Evolutionary conservation across 1,140 invertebrate genomes (phyloP), one percentile per base, ranked within the genome.

Genomic region (Pseudoatta argentina): DNA sequence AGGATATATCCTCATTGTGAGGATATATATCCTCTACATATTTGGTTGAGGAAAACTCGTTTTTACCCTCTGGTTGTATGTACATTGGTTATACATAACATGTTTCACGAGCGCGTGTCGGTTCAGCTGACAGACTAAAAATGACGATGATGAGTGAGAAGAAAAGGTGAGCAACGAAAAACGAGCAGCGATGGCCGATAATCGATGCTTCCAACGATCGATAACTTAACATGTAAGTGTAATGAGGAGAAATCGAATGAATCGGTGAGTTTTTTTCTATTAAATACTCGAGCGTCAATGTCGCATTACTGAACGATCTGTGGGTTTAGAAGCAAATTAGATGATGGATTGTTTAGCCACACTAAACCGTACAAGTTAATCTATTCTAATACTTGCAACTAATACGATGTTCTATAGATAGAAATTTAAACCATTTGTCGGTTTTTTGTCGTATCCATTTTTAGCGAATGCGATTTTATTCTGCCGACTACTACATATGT

Each of bases 81-180:
- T 8, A 57, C 39, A 75, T 59, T 24, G 30, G 12, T 10, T 57
- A 7, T 24, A 75, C 63, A 67, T 77, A 39, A 82, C 57, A 34
- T 79, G 77, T 79, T 57, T 57, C 44, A 66, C 44, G 44, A 64
- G 30, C 64, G 69, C 72, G 57, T 71, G 77, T 89, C 44, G 77
- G 10, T 34, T 44, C 30, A 86, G 71, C 59, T 78, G 88, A 87
- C 87, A 78, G 34, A 69, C 67, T 63, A 86, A 88, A 88, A 91
- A 91, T 88, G 82, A 86, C 27, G 27, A 24, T 24, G 24, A 24
- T 77, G 88, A 83, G 76, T 39, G 86, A 48, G 66, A 91, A 75
- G 72, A 59, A 86, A 82, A 87, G 81, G 77, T 79, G 61, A 78
- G 69, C 24, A 63, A 73, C 55, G 57, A 71, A 57, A 83, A 79